Base-by-base conservation (phyloP, 2,888 invertebrate species). In the Diarsia brunnea region DNA sequence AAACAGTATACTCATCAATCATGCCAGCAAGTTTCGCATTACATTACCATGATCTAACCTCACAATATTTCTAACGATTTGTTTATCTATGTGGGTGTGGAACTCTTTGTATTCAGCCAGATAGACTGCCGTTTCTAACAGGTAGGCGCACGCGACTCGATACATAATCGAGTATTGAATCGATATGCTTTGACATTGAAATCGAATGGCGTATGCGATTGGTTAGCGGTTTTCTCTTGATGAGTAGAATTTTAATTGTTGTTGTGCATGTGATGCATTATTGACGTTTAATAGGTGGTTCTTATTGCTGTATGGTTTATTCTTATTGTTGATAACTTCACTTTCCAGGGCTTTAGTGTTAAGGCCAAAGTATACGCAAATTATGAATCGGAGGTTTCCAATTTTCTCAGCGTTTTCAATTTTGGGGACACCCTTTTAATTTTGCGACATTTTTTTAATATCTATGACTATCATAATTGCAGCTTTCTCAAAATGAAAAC, bases 111-210 rank as follows among this genome's bases (percentile, higher is more conserved):
- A 75, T 84, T 82, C 83, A 70, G 63, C 14, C 49, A 71, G 58
- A 78, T 69, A 49, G 78, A 67, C 86, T 73, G 83, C 78, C 74
- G 83, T 83, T 84, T 85, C 68, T 64, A 86, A 66, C 83, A 87
- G 85, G 87, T 85, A 83, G 83, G 75, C 73, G 73, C 85, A 85
- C 84, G 82, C 85, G 61, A 77, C 66, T 76, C 69, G 74, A 84
- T 84, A 79, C 47, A 72, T 68, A 75, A 82, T 82, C 75, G 79
- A 79, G 38, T 73, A 69, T 71, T 67, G 47, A 75, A 85, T 84
- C 81, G 85, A 87, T 81, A 82, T 73, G 73, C 74, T 68, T 67
- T 87, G 89, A 84, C 87, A 87, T 88, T 87, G 89, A 88, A 84
- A 82, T 87, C 78, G 78, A 81, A 70, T 70, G 63, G 61, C 68